Conservation (phyloP, 2,888 invertebrate species). For the Drosophila incognita region DNA sequence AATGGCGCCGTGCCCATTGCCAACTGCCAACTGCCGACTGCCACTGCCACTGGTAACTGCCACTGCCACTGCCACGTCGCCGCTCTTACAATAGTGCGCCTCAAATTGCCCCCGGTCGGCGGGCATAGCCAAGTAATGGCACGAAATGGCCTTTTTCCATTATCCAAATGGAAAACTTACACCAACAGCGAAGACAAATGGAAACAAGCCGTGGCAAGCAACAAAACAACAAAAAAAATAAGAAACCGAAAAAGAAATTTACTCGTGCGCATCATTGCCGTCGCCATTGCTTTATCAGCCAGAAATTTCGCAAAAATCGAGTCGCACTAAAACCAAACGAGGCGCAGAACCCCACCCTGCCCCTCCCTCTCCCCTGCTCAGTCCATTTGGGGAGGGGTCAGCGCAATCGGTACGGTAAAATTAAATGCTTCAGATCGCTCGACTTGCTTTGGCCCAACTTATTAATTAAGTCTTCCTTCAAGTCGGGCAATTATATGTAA, state of each 20-base stretch:
- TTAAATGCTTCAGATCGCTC: slow-evolving; percentile 43
- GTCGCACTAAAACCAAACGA: slow-evolving; percentile 66
- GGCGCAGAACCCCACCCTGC: slow-evolving; percentile 11
- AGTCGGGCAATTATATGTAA: slow-evolving; percentile 3
- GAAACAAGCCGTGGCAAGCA: slow-evolving; percentile 55
- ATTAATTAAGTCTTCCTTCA: slow-evolving; percentile 64
- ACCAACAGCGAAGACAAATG: slow-evolving; percentile 71
- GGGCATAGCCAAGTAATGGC: slow-evolving; percentile 70
- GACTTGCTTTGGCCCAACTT: slow-evolving; percentile 26
- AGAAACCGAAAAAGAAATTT: slow-evolving; percentile 63
- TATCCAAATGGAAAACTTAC: slow-evolving; percentile 84
- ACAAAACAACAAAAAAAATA: not conserved
- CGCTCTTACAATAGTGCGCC: slow-evolving; percentile 68
- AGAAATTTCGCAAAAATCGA: slow-evolving; percentile 73
- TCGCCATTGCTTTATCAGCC: slow-evolving; percentile 81
- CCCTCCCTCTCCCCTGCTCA: not conserved
- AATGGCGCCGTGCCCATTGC: too few relatives aligned
- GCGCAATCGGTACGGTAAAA: slow-evolving; percentile 29
- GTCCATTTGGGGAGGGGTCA: slow-evolving; percentile 5
- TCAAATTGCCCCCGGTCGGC: slow-evolving; percentile 68
- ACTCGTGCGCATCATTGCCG: slow-evolving; percentile 77
- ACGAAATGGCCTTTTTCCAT: slow-evolving; percentile 84
- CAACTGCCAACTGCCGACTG: not conserved
- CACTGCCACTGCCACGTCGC: slow-evolving; percentile 54
- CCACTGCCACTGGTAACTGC: slow-evolving; percentile 33